Conservation (phyloP, 2,888 invertebrate species). For the Polymixis flavicincta region DNA sequence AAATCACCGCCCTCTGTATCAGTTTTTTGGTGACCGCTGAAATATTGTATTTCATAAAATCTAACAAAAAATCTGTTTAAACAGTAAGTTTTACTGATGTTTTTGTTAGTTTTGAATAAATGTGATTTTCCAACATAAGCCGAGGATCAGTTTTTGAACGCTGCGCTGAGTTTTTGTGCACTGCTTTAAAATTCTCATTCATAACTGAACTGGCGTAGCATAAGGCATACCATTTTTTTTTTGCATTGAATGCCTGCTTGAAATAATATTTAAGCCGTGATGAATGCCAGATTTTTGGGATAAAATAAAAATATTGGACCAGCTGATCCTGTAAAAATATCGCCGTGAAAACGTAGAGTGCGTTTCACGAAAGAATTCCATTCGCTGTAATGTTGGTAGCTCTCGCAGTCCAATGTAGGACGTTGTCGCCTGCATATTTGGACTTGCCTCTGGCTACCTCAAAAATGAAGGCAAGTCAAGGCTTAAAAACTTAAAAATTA, state of each 20-base stretch:
- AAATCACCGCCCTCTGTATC: background rate
- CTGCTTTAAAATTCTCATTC: background rate
- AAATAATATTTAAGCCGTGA: background rate
- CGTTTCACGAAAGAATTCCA: too few species aligned
- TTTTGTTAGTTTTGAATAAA: background rate
- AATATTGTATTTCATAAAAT: background rate
- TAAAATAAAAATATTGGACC: background rate
- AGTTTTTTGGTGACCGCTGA: slow-evolving; percentile 26
- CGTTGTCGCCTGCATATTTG: too few species aligned
- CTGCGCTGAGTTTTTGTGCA: background rate
- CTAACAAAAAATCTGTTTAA: background rate
- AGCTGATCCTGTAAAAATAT: background rate
- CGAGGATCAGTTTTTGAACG: background rate
- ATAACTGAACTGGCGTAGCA: background rate
- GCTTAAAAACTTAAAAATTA: too few species aligned
- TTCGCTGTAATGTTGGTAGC: too few species aligned
- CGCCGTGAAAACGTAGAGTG: background rate
- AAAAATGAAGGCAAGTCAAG: too few species aligned
- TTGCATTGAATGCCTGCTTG: background rate
- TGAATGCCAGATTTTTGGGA: background rate
- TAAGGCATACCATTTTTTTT: background rate
- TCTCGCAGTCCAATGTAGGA: too few species aligned
- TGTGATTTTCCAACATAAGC: background rate
- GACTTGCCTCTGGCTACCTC: too few species aligned
- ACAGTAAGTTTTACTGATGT: too few species aligned